A percentile compares a stretch with the other conserved stretches of the same genome.
Evolutionary conservation across 2,888 invertebrate species (phyloP).

Genomic region (Melolontha melolontha): DNA sequence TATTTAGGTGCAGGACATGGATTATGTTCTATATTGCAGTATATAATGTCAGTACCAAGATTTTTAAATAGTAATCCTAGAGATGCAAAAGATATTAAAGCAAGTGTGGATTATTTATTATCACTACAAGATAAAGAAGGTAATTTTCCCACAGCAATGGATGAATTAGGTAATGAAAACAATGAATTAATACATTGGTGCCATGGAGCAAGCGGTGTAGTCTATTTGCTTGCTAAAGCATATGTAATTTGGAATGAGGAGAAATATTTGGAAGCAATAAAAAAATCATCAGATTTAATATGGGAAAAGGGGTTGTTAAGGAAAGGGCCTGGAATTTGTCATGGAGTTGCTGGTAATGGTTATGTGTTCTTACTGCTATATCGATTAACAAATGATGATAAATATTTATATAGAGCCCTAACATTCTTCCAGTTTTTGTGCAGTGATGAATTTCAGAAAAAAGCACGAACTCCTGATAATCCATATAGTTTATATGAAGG

Average conservation of each 20-base stretch:
- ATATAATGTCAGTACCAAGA: conserved; percentile 72
- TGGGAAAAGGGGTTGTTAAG: conserved; percentile 86
- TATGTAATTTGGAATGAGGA: conserved; percentile 80
- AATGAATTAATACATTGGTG: conserved; percentile 91
- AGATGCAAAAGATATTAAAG: conserved; percentile 72
- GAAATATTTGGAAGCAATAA: conserved; percentile 77
- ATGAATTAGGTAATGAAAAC: conserved; percentile 70
- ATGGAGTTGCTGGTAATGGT: conserved; percentile 87
- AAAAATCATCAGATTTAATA: conserved; percentile 78
- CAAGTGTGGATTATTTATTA: conserved; percentile 75
- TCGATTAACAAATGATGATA: conserved; percentile 77
- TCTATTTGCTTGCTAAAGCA: conserved; percentile 86
- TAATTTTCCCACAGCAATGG: conserved; percentile 71
- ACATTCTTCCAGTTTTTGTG: conserved; percentile 83
- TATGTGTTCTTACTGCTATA: conserved; percentile 84
- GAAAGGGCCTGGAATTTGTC: conserved; percentile 92
- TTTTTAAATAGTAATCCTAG: conserved; percentile 69
- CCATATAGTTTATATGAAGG: conserved; percentile 91
- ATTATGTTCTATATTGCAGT: conserved; percentile 74
- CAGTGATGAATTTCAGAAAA: conserved; percentile 73
- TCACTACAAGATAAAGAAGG: conserved; percentile 77
- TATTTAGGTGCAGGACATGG: conserved; percentile 83
- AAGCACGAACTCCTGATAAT: conserved; percentile 81
- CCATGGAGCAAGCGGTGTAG: conserved; percentile 86
- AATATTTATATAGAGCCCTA: conserved; percentile 80